A percentile compares a stretch with the other conserved stretches of the same genome.
phyloP scores from a whole-genome alignment of 2,113 vertebrate species.

The Micromys minutus region DNA sequence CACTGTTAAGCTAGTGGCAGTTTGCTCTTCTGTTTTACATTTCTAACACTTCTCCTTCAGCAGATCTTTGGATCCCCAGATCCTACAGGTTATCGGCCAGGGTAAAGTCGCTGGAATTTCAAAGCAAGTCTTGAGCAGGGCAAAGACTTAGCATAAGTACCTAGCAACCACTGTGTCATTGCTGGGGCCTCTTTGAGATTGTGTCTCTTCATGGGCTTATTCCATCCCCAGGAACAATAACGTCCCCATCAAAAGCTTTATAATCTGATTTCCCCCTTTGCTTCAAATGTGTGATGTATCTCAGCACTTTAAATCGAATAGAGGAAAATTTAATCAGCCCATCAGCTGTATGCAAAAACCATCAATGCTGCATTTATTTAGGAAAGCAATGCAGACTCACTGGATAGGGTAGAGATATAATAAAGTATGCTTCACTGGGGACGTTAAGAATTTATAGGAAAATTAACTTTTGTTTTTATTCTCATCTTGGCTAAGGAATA shows the following conservation, averaged over 20 bases:
- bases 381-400: background rate
- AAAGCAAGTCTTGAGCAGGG: background rate
- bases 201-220: background rate
- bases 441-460: conserved; percentile 57
- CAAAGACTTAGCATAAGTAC: background rate
- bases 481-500: conserved; percentile 43
- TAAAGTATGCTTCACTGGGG: background rate
- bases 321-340: background rate
- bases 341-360: background rate
- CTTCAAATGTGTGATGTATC: background rate
- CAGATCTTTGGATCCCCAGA: background rate
- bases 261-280: conserved; percentile 27
- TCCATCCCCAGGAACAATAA: background rate
- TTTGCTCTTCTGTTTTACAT: too few species aligned
- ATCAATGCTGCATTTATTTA: background rate
- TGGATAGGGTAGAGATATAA: background rate
- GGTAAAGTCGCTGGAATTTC: background rate
- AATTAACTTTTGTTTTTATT: conserved; percentile 58
- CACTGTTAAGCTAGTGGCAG: background rate
- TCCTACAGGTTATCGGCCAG: background rate
- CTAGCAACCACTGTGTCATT: background rate
- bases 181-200: background rate
- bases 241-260: background rate
- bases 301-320: conserved; percentile 40
- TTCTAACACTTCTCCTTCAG: background rate